A percentile compares a stretch with the other conserved stretches of the same genome.
These are phyloP conservation scores for Tadarida brasiliensis DNA, from an alignment of 2,797 vertebrate species.

Conservation along the genomic window DNA sequence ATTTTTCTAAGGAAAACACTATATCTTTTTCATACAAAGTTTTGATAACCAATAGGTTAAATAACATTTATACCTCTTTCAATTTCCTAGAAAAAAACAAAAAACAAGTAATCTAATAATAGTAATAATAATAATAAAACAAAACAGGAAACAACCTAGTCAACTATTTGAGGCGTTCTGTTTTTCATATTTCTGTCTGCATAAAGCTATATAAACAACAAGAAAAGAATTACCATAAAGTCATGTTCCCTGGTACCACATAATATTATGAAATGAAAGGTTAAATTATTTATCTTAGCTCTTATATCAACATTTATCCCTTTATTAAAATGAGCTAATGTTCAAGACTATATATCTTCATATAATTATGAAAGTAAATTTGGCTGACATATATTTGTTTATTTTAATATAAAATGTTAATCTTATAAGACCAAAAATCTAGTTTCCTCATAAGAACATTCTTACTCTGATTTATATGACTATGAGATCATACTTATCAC, in stretches of 20 bases:
- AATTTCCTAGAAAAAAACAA: neutral
- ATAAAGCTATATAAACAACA: neutral
- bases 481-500: neutral
- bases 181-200: neutral
- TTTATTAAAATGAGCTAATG: neutral
- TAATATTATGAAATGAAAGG: neutral
- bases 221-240: neutral
- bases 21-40: neutral
- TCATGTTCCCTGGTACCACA: neutral
- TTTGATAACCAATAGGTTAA: neutral
- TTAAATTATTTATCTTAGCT: neutral
- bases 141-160: neutral
- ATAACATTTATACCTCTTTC: neutral
- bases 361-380: neutral
- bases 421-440: neutral
- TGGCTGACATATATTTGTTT: neutral
- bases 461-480: neutral
- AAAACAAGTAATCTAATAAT: neutral
- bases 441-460: neutral
- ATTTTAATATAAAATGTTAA: neutral
- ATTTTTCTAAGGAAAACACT: neutral
- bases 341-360: neutral
- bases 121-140: neutral
- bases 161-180: too few relatives aligned
- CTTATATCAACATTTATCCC: neutral